Conservation (phyloP, 2,888 invertebrate species). For the Aleiodes alternator region DNA sequence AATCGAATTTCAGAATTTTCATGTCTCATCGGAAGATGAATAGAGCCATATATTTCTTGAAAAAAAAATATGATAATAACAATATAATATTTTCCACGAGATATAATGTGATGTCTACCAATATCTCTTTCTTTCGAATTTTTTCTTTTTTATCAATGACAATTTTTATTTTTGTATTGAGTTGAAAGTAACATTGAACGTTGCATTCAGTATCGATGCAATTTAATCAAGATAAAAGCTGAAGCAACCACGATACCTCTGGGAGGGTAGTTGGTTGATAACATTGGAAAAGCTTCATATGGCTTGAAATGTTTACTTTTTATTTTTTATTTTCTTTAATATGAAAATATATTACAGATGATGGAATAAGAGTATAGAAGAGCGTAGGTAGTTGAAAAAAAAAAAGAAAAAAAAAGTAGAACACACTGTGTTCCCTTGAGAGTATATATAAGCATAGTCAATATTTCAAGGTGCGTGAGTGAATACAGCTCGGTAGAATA, state of each 20-base stretch:
- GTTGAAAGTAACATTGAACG: slow-evolving; percentile 4
- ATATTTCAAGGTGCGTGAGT: slow-evolving; percentile 1
- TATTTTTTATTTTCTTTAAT: background rate
- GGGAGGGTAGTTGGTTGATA: slow-evolving; percentile 13
- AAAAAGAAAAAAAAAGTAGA: background rate
- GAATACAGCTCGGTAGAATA: background rate
- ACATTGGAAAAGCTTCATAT: slow-evolving; percentile 13
- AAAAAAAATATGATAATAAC: background rate
- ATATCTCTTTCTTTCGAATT: no score
- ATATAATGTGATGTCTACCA: background rate
- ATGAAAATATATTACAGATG: background rate
- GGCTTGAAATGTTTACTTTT: slow-evolving; percentile 8
- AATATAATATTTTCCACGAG: background rate
- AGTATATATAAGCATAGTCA: background rate
- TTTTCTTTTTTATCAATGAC: no score
- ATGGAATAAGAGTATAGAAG: background rate
- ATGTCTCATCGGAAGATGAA: background rate
- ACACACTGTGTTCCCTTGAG: background rate
- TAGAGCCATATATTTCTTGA: background rate
- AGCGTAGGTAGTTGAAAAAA: background rate
- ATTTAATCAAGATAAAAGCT: slow-evolving; percentile 39
- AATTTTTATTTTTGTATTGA: background rate
- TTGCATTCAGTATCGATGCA: slow-evolving; percentile 22
- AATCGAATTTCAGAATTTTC: background rate
- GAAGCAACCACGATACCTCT: slow-evolving; percentile 10